Evolutionary conservation across 2,888 invertebrate genomes (phyloP).

Genomic region (Coenonympha glycerion): DNA sequence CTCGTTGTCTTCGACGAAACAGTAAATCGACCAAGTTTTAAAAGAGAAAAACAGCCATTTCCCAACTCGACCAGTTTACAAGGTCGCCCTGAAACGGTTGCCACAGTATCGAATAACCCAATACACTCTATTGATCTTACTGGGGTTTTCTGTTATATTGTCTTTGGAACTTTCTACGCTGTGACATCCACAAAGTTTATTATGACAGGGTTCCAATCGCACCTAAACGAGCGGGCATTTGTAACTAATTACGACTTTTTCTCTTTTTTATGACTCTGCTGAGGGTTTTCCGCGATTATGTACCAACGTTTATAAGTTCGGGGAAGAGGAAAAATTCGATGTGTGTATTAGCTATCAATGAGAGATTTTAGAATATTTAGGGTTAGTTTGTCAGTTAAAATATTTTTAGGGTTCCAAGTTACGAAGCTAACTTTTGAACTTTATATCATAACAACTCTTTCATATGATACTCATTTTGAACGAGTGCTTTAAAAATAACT

Average conservation of each 20-base stretch:
- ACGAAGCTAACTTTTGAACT: too few species aligned
- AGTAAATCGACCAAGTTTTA: conserved; percentile 25
- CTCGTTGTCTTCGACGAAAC: conserved; percentile 23
- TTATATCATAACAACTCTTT: too few species aligned
- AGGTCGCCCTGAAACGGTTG: conserved; percentile 1
- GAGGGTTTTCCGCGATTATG: conserved; percentile 36
- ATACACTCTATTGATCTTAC: neutral
- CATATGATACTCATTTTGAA: too few species aligned
- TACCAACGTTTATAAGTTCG: conserved; percentile 35
- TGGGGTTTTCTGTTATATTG: neutral
- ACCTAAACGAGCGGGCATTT: conserved; percentile 33
- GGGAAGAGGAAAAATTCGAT: conserved; percentile 10
- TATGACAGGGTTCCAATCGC: conserved; percentile 24
- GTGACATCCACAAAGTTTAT: conserved; percentile 8
- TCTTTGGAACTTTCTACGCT: conserved; percentile 4
- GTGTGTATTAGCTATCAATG: neutral
- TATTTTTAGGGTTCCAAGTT: too few species aligned
- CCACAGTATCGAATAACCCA: conserved; percentile 2
- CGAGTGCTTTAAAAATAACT: too few species aligned
- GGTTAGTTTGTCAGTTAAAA: too few species aligned
- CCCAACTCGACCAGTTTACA: conserved; percentile 13
- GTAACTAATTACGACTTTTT: conserved; percentile 47
- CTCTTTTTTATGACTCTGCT: conserved; percentile 40
- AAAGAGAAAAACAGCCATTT: conserved; percentile 22
- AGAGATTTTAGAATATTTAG: neutral